phyloP scores from a whole-genome alignment of 1,140 invertebrate species.

The Euschistus heros region DNA sequence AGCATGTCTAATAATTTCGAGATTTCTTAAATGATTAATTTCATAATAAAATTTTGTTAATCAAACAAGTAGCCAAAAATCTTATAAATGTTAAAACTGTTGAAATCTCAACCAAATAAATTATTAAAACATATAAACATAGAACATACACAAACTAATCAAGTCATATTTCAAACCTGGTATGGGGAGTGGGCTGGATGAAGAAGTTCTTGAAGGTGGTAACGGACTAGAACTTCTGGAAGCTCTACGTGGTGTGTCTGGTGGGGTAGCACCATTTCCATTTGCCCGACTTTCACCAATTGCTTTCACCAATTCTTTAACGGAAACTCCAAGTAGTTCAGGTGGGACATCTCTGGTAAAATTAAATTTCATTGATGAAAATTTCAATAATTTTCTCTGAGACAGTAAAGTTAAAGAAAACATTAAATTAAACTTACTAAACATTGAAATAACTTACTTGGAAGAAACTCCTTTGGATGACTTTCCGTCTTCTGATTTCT shows the following conservation, averaged over 20 bases:
- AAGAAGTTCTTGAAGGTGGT: slow-evolving; percentile 39
- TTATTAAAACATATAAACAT: not conserved
- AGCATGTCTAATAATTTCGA: no score
- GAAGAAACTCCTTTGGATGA: slow-evolving; percentile 16
- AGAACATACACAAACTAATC: no score
- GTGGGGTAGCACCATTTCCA: slow-evolving; percentile 62
- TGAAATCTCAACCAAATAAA: not conserved
- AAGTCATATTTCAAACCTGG: slow-evolving; percentile 36
- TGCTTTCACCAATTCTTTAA: slow-evolving; percentile 67
- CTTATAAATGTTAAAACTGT: not conserved
- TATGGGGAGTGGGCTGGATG: slow-evolving; percentile 50
- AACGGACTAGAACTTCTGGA: slow-evolving; percentile 52
- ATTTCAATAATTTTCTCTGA: not conserved
- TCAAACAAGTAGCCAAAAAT: not conserved
- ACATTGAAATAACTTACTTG: not conserved
- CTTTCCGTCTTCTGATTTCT: slow-evolving; percentile 48
- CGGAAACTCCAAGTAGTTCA: slow-evolving; percentile 61
- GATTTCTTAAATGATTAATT: no score
- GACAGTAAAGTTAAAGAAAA: not conserved
- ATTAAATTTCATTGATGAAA: no score
- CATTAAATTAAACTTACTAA: no score
- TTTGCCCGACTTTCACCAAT: slow-evolving; percentile 58
- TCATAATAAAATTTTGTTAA: no score
- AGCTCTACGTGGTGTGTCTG: slow-evolving; percentile 51
- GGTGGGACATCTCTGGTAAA: slow-evolving; percentile 43